Evolutionary conservation across 2,888 invertebrate species (phyloP).

Genomic region (Protonemura montana): DNA sequence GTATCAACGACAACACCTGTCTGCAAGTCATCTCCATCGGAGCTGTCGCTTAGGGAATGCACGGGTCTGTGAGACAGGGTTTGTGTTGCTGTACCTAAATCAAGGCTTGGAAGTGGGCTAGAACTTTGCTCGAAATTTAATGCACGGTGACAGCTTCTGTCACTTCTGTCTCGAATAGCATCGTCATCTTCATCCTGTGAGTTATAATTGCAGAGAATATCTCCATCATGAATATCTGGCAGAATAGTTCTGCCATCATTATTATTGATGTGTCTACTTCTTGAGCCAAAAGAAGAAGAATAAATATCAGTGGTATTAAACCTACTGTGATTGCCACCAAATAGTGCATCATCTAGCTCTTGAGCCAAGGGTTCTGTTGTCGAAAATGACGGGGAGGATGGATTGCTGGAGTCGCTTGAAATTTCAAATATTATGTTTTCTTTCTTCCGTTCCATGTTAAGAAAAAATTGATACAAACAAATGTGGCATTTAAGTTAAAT

Average conservation of each 20-base stretch:
- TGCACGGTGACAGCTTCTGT: not conserved
- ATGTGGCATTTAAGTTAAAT: too few species aligned
- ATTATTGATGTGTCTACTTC: not conserved
- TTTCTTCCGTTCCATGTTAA: not conserved
- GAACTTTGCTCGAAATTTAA: not conserved
- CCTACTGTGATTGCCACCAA: not conserved
- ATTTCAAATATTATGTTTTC: not conserved
- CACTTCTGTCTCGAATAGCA: not conserved
- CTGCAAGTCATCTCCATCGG: not conserved
- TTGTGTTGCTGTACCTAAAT: not conserved
- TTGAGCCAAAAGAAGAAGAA: not conserved
- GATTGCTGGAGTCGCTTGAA: not conserved
- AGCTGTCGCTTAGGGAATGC: not conserved
- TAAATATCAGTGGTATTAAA: not conserved
- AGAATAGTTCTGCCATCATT: not conserved
- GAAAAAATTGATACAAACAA: not conserved
- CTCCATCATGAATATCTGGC: constrained; percentile 7
- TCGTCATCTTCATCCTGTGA: not conserved
- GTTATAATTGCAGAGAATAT: not conserved
- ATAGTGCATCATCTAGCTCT: not conserved
- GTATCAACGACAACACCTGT: not conserved
- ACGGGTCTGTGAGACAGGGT: not conserved
- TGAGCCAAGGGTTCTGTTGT: not conserved
- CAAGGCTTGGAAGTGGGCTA: not conserved
- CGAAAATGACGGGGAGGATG: not conserved